Evolutionary conservation across 2,888 invertebrate genomes (phyloP).

Genomic region (Acholoe squamosa): DNA sequence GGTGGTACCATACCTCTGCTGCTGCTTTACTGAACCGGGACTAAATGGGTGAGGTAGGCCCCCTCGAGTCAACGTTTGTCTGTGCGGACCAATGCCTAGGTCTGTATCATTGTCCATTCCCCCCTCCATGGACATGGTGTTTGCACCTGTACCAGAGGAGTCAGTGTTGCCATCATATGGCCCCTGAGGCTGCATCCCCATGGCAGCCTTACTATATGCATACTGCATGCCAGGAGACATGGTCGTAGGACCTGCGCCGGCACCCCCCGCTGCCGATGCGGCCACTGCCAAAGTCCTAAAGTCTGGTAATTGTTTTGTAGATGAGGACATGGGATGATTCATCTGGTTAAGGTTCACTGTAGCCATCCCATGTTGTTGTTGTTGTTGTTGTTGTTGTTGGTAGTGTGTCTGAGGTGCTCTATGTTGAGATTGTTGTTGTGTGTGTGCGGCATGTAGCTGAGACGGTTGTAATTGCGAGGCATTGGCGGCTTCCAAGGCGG

Average conservation of each 20-base stretch:
- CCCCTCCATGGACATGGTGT: not conserved
- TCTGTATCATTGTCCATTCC: not conserved
- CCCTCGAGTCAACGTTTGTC: not conserved
- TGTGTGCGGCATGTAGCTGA: not conserved
- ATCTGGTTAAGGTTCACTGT: constrained; percentile 52
- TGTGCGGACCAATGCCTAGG: not conserved
- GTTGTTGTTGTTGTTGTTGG: constrained; percentile 43
- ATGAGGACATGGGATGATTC: constrained; percentile 19
- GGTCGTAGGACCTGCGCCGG: not conserved
- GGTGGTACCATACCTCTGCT: not conserved
- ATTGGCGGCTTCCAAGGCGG: not conserved
- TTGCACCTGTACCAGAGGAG: not conserved
- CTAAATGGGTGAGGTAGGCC: not conserved
- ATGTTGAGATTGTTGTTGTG: constrained; percentile 4
- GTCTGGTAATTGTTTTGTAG: constrained; percentile 48
- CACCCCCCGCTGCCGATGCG: constrained; percentile 17
- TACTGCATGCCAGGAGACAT: not conserved
- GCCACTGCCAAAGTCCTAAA: constrained; percentile 42
- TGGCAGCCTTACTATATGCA: not conserved
- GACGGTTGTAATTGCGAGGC: not conserved
- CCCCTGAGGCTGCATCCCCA: not conserved
- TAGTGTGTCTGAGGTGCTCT: not conserved
- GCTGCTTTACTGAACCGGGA: not conserved
- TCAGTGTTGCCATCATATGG: not conserved
- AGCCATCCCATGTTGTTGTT: constrained; percentile 43